Base-by-base conservation (phyloP, 2,113 vertebrate species). In the Galeopterus variegatus region DNA sequence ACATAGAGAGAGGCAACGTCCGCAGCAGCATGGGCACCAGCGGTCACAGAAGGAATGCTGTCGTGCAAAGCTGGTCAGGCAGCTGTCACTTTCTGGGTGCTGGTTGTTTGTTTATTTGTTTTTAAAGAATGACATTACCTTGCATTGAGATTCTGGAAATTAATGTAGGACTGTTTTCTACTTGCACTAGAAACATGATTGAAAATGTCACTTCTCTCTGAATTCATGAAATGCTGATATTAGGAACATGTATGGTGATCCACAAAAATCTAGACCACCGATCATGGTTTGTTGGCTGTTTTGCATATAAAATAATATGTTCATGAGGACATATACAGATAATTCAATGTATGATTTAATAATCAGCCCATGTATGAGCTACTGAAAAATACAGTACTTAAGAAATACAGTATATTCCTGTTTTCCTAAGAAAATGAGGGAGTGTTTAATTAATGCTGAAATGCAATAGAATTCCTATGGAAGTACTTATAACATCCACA, bases 391-490 rank as follows among this genome's bases (percentile, higher is more conserved):
- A 90, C 64, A 81, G 92, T 93, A 96, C 85, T 77, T 79, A 60
- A 97, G 88, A 96, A 96, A 92, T 93, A 96, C 89, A 95, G 84
- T 92, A 94, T 4, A 28, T 95, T 88, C 89, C 93, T 92, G 54
- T 95, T 98, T 98, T 98, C 83, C 95, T 86, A 85, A 1, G 76
- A 98, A 98, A 98, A 98, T 97, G 96, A 98, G 96, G 80, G 95
- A 97, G 89, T 79, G 52, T 97, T 96, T 98, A 98, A 99, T 98
- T 99, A 98, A 98, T 98, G 79, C 96, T 97, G 96, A 98, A 98
- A 97, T 98, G 97, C 93, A 96, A 64, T 13, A 88, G 94, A 98
- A 98, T 98, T 98, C 96, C 93, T 54, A 90, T 96, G 95, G 86
- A 98, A 98, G 96, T 90, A 97, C 98, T 98, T 97, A 96, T 18